phyloP scores from a whole-genome alignment of 35 echinoderm and acorn worm genomes.

The Ptychodera flava region DNA sequence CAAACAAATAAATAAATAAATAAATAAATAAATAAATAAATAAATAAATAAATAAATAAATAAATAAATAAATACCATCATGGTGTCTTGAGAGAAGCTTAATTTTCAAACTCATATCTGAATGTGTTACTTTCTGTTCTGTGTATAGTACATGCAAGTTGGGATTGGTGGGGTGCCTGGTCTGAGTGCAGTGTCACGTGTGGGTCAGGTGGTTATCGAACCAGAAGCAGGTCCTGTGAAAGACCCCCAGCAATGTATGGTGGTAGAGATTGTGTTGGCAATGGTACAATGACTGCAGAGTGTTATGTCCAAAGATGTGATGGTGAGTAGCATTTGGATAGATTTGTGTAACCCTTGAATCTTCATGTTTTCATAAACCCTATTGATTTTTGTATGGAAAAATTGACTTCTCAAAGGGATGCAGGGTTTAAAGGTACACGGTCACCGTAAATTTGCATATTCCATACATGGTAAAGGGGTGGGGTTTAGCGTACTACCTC shows the following conservation, averaged over 20 bases:
- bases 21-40: no score
- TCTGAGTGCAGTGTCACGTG: constrained; percentile 42
- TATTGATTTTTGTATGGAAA: background rate
- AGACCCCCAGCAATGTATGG: constrained; percentile 57
- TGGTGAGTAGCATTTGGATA: constrained; percentile 16
- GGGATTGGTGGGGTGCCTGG: constrained; percentile 66
- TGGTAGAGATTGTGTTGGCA: constrained; percentile 40
- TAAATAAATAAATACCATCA: no score
- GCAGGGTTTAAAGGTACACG: no score
- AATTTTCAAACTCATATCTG: no score
- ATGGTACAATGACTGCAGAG: constrained; percentile 7
- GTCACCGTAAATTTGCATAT: no score
- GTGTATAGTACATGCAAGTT: constrained; percentile 56
- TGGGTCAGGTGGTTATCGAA: constrained; percentile 52
- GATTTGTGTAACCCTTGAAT: background rate
- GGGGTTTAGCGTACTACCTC: no score
- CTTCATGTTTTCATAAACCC: background rate
- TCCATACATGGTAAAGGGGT: no score
- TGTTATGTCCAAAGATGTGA: constrained; percentile 81
- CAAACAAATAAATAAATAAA: no score
- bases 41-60: no score
- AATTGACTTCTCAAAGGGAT: no score
- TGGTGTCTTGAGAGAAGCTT: no score
- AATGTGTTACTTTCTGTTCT: no score
- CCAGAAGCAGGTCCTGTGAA: constrained; percentile 38